Evolutionary conservation across 2,888 invertebrate species (phyloP), one percentile per base, ranked within the genome.

Genomic region (Mythimna pallens): DNA sequence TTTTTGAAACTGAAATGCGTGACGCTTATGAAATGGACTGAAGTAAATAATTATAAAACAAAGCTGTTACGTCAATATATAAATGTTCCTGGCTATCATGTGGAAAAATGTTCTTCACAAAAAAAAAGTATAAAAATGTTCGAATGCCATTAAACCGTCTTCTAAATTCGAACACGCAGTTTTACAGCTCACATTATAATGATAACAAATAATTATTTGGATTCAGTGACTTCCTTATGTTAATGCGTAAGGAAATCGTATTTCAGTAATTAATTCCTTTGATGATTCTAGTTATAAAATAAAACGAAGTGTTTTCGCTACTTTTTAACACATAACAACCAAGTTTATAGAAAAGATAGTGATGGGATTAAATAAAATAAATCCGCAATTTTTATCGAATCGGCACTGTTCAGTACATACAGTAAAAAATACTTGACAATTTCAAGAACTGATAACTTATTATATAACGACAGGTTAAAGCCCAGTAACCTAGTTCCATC

Each of bases 401-500:
- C 34, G 10, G 10, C 5, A 52, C 36, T 47, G 40, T 61, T 2
- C 14, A 34, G 20, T 30, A 2, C 58, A n/a, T 30, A 2, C 58
- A n/a, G 34, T 36, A 63, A 58, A 47, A 72, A 40, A 64, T 10
- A 65, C 54, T 52, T 40, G 61, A 52, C 54, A 54, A 65, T 70
- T 65, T 68, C 58, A 74, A 69, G 64, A 72, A 57, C 68, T 76
- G 72, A 85, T 80, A 83, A 71, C 20, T 68, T 66, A 82, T 84
- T 84, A 84, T 75, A 76, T 76, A 85, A 86, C 58, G 62, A 50
- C 62, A 69, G 69, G 62, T 76, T 73, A 78, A 63, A 70, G 76
- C 81, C 84, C 77, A 85, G 72, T 86, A 78, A 85, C 85, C 86
- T 78, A 85, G 34, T 78, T 85, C 69, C 70, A 76, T 84, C 85